Conservation (phyloP, 2,888 invertebrate genomes). For the Selenia dentaria region DNA sequence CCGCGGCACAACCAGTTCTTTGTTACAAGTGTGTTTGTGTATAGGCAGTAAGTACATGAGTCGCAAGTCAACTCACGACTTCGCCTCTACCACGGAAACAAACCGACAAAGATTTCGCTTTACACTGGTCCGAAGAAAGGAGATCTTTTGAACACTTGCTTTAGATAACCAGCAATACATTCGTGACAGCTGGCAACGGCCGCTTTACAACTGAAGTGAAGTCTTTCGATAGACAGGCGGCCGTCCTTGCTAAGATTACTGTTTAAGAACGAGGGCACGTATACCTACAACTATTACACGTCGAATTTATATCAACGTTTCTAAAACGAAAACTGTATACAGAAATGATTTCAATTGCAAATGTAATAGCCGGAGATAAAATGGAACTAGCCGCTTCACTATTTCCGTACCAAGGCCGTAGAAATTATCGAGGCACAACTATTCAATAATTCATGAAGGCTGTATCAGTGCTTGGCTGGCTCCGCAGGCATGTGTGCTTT, state of each 20-base stretch:
- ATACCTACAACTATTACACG: slow-evolving; percentile 28
- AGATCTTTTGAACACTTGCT: slow-evolving; percentile 33
- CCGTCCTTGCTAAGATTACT: slow-evolving; percentile 52
- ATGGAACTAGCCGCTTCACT: slow-evolving; percentile 41
- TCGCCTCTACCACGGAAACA: slow-evolving; percentile 43
- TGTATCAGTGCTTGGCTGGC: slow-evolving; percentile 25
- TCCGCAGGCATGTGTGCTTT: slow-evolving; percentile 12
- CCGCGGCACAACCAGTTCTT: slow-evolving; percentile 63
- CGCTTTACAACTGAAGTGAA: slow-evolving; percentile 39
- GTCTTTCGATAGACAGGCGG: slow-evolving; percentile 38
- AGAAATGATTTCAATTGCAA: slow-evolving; percentile 53
- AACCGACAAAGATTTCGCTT: slow-evolving; percentile 40
- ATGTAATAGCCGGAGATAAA: slow-evolving; percentile 53
- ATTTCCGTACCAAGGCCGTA: slow-evolving; percentile 40
- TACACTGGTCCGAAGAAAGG: slow-evolving; percentile 40
- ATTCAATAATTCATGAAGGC: slow-evolving; percentile 46
- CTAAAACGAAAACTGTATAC: slow-evolving; percentile 54
- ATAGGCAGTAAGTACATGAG: slow-evolving; percentile 19
- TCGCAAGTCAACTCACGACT: slow-evolving; percentile 39
- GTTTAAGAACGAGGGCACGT: slow-evolving; percentile 53
- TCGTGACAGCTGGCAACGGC: slow-evolving; percentile 42
- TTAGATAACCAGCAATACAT: slow-evolving; percentile 42
- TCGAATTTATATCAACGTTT: slow-evolving; percentile 46
- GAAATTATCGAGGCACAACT: slow-evolving; percentile 42
- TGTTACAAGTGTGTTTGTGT: slow-evolving; percentile 47